Conservation (phyloP, 2,797 vertebrate genomes). For the Eulemur albifrons region DNA sequence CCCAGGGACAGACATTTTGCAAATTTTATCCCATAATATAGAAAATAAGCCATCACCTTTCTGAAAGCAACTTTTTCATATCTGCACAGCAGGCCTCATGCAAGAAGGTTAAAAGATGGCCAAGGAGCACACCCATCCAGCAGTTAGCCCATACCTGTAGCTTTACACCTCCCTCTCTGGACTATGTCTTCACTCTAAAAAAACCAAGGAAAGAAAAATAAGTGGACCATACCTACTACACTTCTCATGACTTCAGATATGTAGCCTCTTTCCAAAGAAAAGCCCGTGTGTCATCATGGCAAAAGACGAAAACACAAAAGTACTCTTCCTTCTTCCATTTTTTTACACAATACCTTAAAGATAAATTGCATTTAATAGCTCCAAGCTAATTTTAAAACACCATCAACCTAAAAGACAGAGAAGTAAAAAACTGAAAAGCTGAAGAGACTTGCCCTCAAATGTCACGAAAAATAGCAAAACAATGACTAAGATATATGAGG, state of each 20-base stretch:
- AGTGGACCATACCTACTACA: slow-evolving; percentile 36
- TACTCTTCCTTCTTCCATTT: neutral
- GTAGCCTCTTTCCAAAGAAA: slow-evolving; percentile 47
- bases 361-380: neutral
- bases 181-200: slow-evolving; percentile 83
- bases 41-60: slow-evolving; percentile 39
- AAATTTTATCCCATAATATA: slow-evolving; percentile 17
- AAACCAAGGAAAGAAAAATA: slow-evolving; percentile 69
- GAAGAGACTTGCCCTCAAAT: neutral
- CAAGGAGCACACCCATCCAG: slow-evolving; percentile 43
- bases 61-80: slow-evolving; percentile 49
- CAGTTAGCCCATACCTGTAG: slow-evolving; percentile 79
- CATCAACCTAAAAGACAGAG: neutral
- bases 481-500: neutral
- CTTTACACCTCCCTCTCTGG: slow-evolving; percentile 69
- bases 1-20: neutral
- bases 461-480: slow-evolving; percentile 5
- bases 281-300: neutral
- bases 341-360: slow-evolving; percentile 1
- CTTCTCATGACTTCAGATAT: neutral
- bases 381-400: slow-evolving; percentile 18
- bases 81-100: slow-evolving; percentile 58
- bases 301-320: neutral
- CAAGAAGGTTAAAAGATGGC: slow-evolving; percentile 57
- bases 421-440: neutral